Base-by-base conservation (phyloP, 2,113 vertebrate species). In the Oryzias javanicus region DNA sequence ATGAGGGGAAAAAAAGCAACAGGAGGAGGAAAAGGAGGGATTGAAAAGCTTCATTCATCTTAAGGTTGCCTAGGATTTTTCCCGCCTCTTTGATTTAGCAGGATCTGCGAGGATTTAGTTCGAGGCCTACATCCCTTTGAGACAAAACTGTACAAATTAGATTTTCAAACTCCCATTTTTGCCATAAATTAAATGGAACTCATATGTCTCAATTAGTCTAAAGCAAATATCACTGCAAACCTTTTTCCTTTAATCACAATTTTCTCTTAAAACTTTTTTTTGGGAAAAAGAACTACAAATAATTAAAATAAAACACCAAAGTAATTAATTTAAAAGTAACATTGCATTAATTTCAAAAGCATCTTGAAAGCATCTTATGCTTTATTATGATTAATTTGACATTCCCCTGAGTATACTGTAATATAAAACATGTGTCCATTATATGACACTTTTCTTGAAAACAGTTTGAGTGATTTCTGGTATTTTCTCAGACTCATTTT, bases 41-140 rank as follows among this genome's bases (percentile, higher is more conserved):
- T 80, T 76, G 52, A 84, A 85, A 78, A 76, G 84, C 80, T 85
- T 86, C 81, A 89, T 89, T 89, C 82, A 83, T 88, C 86, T 87
- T 81, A 69, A 73, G 74, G 79, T 79, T 77, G 78, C 68, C 69
- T 68, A 66, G 51, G 57, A 87, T 83, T 70, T 66, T 67, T 77
- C 72, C 64, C 64, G 55, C 74, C 81, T 81, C 74, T 86, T 76
- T 86, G 81, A 87, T 86, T 86, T 82, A 67, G 50, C 70, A 79
- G 80, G 81, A 86, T 88, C 86, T 83, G 68, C 64, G 74, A 77
- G 79, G 84, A 82, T 87, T 88, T 81, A 70, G 71, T 80, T 74
- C 65, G 73, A 82, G 67, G 72, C 79, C 74, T 66, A 63, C 69
- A 79, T 74, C 79, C 79, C 75, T 73, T 54, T n/a, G 60, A 81